Percentiles rank a stretch among this genome's conserved stretches.
Conservation (phyloP, 2,888 invertebrate species). For the Cheilosia pagana region DNA sequence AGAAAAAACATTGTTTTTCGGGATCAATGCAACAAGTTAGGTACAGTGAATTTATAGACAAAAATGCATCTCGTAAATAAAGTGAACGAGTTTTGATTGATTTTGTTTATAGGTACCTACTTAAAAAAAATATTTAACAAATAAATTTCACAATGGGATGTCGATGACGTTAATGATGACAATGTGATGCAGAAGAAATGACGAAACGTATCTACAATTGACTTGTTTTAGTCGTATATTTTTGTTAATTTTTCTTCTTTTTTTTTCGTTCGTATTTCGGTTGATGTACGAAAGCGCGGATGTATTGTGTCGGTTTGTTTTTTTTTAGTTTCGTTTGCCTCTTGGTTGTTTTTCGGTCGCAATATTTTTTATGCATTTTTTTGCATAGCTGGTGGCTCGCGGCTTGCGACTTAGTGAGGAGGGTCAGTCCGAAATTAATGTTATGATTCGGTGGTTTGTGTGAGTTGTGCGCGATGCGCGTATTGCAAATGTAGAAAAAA, state of each 20-base stretch:
- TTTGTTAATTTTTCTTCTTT: conserved; percentile 30
- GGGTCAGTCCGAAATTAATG: conserved; percentile 68
- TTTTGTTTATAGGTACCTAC: conserved; percentile 12
- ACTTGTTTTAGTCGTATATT: conserved; percentile 34
- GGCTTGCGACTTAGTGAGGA: conserved; percentile 61
- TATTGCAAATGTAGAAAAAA: conserved; percentile 24
- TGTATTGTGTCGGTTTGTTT: conserved; percentile 58
- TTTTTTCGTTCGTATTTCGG: conserved; percentile 38
- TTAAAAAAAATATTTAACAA: conserved; percentile 2
- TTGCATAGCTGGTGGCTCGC: conserved; percentile 38
- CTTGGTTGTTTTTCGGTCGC: conserved; percentile 54
- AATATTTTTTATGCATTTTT: conserved; percentile 30
- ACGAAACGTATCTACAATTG: conserved; percentile 53
- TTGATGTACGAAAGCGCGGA: conserved; percentile 59
- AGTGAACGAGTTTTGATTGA: conserved; percentile 23
- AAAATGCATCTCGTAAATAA: not conserved
- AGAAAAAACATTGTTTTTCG: conserved; percentile 29
- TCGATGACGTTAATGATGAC: conserved; percentile 25
- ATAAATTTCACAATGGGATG: conserved; percentile 36
- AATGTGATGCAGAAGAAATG: conserved; percentile 48
- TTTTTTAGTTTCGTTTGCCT: conserved; percentile 36
- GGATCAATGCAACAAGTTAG: conserved; percentile 41
- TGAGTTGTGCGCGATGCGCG: conserved; percentile 49
- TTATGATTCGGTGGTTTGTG: conserved; percentile 62
- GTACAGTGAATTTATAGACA: conserved; percentile 9